Evolutionary conservation across 2,888 invertebrate genomes (phyloP).

Genomic region (Maniola hyperantus): DNA sequence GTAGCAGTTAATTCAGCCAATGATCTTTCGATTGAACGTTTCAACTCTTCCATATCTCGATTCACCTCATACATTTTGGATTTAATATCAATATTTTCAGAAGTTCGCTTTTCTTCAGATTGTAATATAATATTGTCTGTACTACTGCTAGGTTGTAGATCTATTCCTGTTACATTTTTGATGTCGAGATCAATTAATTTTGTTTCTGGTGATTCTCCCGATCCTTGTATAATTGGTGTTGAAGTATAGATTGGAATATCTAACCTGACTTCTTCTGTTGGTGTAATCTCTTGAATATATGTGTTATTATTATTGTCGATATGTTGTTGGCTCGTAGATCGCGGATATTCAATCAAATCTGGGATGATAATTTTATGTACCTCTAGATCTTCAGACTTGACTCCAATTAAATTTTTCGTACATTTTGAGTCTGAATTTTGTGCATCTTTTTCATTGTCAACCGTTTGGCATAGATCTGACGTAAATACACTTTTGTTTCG

Average conservation of each 20-base stretch:
- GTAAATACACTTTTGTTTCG: not conserved
- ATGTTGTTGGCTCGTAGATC: conserved; percentile 62
- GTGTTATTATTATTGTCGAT: conserved; percentile 69
- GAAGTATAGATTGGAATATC: conserved; percentile 46
- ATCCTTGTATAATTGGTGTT: conserved; percentile 54
- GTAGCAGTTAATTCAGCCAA: conserved; percentile 67
- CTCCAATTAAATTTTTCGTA: conserved; percentile 35
- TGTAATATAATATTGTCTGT: not conserved
- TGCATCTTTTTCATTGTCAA: not conserved
- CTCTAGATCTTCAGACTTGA: conserved; percentile 52
- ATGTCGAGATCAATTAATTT: conserved; percentile 44
- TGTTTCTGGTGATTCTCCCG: conserved; percentile 52
- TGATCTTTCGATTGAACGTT: conserved; percentile 70
- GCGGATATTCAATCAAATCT: conserved; percentile 61
- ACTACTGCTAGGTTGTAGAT: conserved; percentile 28
- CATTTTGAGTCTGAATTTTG: conserved; percentile 19
- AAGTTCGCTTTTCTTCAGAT: not conserved
- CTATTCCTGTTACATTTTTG: conserved; percentile 45
- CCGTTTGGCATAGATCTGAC: not conserved
- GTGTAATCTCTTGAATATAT: conserved; percentile 61
- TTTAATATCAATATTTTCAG: conserved; percentile 68
- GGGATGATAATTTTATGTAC: conserved; percentile 55
- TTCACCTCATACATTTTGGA: conserved; percentile 76
- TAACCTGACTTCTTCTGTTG: conserved; percentile 47
- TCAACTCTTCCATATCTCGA: conserved; percentile 72